These are phyloP conservation scores for Syrphus vitripennis DNA, from an alignment of 2,888 invertebrate genomes.

Conservation along the genomic window DNA sequence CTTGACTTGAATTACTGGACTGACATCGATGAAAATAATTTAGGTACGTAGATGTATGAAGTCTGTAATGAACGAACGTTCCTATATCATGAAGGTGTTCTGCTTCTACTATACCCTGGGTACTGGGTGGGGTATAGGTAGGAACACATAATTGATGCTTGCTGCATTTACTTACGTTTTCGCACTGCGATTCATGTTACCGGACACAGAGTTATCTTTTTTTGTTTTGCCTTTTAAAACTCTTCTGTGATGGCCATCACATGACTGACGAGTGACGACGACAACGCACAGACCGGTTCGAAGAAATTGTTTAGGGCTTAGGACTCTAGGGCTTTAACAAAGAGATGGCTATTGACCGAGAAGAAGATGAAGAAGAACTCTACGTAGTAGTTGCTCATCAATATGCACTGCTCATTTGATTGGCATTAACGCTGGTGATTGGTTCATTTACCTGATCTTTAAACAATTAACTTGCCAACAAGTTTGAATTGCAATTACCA, in stretches of 20 bases:
- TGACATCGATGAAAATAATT: slow-evolving; percentile 21
- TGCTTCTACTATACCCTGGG: neutral
- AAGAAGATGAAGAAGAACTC: too few species aligned
- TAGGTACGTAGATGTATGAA: neutral
- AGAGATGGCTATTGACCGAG: neutral
- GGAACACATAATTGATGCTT: slow-evolving; percentile 50
- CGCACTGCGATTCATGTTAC: slow-evolving; percentile 55
- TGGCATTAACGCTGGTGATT: slow-evolving; percentile 69
- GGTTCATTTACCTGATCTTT: slow-evolving; percentile 65
- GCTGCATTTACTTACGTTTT: slow-evolving; percentile 50
- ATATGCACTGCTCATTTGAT: slow-evolving; percentile 62
- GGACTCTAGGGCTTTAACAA: neutral
- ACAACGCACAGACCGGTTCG: slow-evolving; percentile 6
- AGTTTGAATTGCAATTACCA: slow-evolving; percentile 76
- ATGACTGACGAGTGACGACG: neutral
- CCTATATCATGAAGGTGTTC: neutral
- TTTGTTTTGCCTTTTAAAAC: neutral
- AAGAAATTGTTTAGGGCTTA: slow-evolving; percentile 6
- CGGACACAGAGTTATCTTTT: slow-evolving; percentile 44
- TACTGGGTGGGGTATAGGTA: too few species aligned
- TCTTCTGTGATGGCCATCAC: neutral
- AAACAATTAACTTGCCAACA: slow-evolving; percentile 80
- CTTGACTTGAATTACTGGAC: neutral
- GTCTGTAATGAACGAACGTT: neutral
- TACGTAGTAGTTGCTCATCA: slow-evolving; percentile 34